A percentile compares a stretch with the other conserved stretches of the same genome.
Evolutionary conservation across 2,113 vertebrate genomes (phyloP).

Genomic region (Oceanites oceanicus): DNA sequence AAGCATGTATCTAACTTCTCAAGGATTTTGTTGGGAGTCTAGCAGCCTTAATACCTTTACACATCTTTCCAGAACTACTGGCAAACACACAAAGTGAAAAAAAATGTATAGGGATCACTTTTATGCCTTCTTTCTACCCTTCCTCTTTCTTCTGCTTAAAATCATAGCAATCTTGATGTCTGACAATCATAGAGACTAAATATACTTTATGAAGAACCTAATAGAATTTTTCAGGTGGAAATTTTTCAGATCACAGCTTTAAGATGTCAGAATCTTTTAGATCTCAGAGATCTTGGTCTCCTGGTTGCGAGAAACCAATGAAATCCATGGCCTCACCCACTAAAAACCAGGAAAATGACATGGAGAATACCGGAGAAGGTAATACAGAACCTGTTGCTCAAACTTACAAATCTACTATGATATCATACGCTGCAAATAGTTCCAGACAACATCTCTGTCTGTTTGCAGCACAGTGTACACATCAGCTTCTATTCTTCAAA

Average conservation of each 20-base stretch:
- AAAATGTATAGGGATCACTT: background rate
- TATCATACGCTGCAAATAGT: background rate
- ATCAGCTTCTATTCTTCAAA: background rate
- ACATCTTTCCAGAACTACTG: background rate
- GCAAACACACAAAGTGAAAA: background rate
- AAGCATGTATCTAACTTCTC: background rate
- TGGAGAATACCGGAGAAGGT: background rate
- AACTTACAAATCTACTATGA: background rate
- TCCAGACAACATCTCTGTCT: background rate
- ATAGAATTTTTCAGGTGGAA: background rate
- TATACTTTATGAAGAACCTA: background rate
- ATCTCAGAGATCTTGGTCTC: background rate
- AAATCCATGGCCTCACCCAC: background rate
- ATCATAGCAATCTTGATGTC: background rate
- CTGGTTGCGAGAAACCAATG: background rate
- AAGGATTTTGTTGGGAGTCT: background rate
- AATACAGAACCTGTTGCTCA: background rate
- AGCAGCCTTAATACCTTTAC: background rate
- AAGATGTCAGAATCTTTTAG: background rate
- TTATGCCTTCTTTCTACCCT: background rate
- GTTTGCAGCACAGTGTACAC: background rate
- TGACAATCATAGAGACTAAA: background rate
- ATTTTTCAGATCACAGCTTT: background rate
- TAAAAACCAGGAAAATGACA: background rate
- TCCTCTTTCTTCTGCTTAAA: background rate